Conservation (phyloP, 1,140 invertebrate species). For the Trissolcus basalis region DNA sequence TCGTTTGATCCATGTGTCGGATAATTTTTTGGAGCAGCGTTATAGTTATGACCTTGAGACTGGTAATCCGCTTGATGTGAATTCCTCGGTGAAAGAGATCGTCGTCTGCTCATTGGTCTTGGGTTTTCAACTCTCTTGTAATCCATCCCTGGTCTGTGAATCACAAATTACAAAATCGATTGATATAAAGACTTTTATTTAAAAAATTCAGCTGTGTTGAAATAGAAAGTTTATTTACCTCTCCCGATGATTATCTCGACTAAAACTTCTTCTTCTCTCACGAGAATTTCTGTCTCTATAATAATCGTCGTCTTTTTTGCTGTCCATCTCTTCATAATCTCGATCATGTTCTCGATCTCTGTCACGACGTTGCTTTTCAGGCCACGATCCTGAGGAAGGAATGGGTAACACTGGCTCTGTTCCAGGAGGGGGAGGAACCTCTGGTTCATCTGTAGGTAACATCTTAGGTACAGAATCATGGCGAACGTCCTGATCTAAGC, state of each 20-base stretch:
- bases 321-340: slow-evolving; percentile 53
- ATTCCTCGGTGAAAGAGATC: slow-evolving; percentile 70
- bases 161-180: too few relatives aligned
- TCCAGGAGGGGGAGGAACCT: slow-evolving; percentile 73
- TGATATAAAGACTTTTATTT: too few relatives aligned
- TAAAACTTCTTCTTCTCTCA: slow-evolving; percentile 71
- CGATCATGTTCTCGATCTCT: slow-evolving; percentile 59
- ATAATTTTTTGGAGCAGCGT: slow-evolving; percentile 67
- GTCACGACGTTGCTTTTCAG: slow-evolving; percentile 32
- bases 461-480: slow-evolving; percentile 63
- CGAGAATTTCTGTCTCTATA: slow-evolving; percentile 65
- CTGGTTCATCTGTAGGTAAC: slow-evolving; percentile 67
- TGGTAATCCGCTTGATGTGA: slow-evolving; percentile 68
- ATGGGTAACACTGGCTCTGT: slow-evolving; percentile 74
- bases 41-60: slow-evolving; percentile 63
- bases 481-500: not conserved
- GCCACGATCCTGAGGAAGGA: slow-evolving; percentile 61
- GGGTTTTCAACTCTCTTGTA: slow-evolving; percentile 68
- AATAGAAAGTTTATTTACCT: too few relatives aligned
- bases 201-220: slow-evolving; percentile 6
- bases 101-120: slow-evolving; percentile 65
- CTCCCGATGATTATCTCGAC: slow-evolving; percentile 71
- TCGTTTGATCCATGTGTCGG: slow-evolving; percentile 63
- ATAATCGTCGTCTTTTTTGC: slow-evolving; percentile 69
- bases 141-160: slow-evolving; percentile 66